Evolutionary conservation across 2,797 vertebrate genomes (phyloP).

Genomic region (Heliangelus exortis): DNA sequence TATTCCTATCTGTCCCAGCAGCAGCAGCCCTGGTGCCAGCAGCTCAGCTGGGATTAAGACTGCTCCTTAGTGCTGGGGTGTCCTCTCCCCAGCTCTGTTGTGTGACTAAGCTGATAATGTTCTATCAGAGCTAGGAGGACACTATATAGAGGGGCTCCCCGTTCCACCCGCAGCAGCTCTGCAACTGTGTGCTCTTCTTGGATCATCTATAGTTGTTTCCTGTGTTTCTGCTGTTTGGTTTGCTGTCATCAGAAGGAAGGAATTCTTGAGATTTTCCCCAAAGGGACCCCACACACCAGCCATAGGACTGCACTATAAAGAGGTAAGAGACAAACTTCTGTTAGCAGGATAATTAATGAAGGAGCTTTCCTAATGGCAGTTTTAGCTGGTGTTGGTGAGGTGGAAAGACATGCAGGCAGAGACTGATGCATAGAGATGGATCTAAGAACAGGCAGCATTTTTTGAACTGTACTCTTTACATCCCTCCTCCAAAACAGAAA

Average conservation of each 20-base stretch:
- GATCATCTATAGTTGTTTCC: not conserved
- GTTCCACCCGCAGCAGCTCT: not conserved
- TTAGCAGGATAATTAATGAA: not conserved
- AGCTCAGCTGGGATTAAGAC: conserved; percentile 68
- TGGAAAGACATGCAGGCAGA: not conserved
- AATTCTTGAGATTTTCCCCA: not conserved
- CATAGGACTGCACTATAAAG: not conserved
- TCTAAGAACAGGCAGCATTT: not conserved
- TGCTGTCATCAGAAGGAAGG: conserved; percentile 1
- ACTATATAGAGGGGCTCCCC: conserved; percentile 71
- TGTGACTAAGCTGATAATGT: conserved; percentile 65
- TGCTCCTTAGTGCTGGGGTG: conserved; percentile 59
- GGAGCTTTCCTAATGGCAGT: not conserved
- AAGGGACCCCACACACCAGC: not conserved
- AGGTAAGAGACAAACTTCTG: conserved; percentile 72
- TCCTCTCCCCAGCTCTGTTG: conserved; percentile 9
- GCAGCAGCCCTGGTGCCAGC: conserved; percentile 39
- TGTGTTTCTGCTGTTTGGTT: not conserved
- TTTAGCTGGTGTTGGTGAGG: not conserved
- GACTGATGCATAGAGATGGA: not conserved
- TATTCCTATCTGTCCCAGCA: conserved; percentile 51
- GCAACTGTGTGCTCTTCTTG: not conserved
- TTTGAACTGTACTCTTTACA: not conserved
- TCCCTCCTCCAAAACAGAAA: not conserved
- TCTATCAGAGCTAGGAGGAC: conserved; percentile 40